Evolutionary conservation across 2,888 invertebrate species (phyloP).

Genomic region (Malacosoma neustria): DNA sequence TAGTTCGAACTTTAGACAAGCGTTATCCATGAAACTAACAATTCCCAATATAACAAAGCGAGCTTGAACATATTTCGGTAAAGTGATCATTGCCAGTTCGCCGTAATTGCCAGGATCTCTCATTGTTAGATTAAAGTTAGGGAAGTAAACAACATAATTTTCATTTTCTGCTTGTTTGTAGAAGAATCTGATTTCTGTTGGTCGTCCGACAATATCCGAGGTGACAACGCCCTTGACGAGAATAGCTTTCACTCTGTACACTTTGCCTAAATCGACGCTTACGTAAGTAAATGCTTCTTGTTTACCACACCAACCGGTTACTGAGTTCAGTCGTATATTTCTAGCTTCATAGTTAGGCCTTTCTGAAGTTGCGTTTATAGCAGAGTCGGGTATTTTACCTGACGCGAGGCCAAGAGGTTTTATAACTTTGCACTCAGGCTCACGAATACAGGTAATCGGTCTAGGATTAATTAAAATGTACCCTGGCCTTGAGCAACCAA

Average conservation of each 20-base stretch:
- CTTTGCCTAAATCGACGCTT: slow-evolving; percentile 94
- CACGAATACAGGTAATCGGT: slow-evolving; percentile 91
- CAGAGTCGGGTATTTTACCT: slow-evolving; percentile 94
- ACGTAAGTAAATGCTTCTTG: slow-evolving; percentile 97
- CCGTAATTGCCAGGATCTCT: slow-evolving; percentile 97
- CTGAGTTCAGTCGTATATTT: slow-evolving; percentile 92
- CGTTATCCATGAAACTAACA: slow-evolving; percentile 97
- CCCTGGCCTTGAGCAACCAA: slow-evolving; percentile 92
- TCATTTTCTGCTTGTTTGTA: slow-evolving; percentile 96
- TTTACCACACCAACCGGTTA: slow-evolving; percentile 97
- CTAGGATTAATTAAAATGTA: slow-evolving; percentile 93
- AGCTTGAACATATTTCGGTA: slow-evolving; percentile 95
- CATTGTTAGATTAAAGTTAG: slow-evolving; percentile 96
- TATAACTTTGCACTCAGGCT: slow-evolving; percentile 95
- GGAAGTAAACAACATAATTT: slow-evolving; percentile 97
- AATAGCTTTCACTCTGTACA: slow-evolving; percentile 94
- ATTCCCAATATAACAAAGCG: slow-evolving; percentile 95
- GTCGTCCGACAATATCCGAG: slow-evolving; percentile 95
- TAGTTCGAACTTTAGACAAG: slow-evolving; percentile 95
- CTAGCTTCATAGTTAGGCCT: slow-evolving; percentile 93
- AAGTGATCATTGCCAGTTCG: slow-evolving; percentile 95
- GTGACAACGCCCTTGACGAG: slow-evolving; percentile 96
- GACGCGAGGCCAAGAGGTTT: slow-evolving; percentile 93
- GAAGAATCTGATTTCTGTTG: slow-evolving; percentile 97
- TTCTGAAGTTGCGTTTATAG: slow-evolving; percentile 96